Evolutionary conservation across 2,113 vertebrate species (phyloP).

Genomic region (Cephalopterus ornatus): DNA sequence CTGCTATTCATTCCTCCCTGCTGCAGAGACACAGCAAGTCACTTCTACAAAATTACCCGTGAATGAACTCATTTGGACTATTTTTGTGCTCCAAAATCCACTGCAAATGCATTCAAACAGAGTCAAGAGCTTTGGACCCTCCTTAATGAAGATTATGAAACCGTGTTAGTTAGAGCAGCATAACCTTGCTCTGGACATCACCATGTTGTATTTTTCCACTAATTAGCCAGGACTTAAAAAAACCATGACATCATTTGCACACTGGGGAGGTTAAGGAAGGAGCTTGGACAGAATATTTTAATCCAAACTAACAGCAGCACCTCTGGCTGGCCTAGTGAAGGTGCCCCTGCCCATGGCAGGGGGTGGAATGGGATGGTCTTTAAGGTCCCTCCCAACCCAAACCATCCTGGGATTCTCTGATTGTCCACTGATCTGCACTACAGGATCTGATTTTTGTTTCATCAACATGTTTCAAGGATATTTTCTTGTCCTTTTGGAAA

Average conservation of each 20-base stretch:
- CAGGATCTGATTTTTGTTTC: neutral
- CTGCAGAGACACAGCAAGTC: neutral
- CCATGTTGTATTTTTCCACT: neutral
- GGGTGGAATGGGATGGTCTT: neutral
- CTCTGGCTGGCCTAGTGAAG: neutral
- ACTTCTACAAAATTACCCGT: neutral
- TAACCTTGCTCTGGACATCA: neutral
- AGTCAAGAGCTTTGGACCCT: neutral
- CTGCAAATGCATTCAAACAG: neutral
- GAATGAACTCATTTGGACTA: neutral
- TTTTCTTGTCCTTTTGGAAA: neutral
- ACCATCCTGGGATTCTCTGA: neutral
- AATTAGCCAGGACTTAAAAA: neutral
- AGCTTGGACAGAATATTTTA: neutral
- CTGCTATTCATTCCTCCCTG: neutral
- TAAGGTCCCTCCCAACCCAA: neutral
- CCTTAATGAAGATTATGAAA: neutral
- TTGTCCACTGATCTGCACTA: neutral
- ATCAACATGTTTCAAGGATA: neutral
- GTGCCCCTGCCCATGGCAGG: neutral
- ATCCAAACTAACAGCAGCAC: neutral
- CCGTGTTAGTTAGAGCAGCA: neutral
- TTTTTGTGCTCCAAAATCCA: neutral
- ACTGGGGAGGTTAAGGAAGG: neutral
- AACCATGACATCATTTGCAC: neutral